Conservation (phyloP, 2,888 invertebrate species). For the Thecophora atra region DNA sequence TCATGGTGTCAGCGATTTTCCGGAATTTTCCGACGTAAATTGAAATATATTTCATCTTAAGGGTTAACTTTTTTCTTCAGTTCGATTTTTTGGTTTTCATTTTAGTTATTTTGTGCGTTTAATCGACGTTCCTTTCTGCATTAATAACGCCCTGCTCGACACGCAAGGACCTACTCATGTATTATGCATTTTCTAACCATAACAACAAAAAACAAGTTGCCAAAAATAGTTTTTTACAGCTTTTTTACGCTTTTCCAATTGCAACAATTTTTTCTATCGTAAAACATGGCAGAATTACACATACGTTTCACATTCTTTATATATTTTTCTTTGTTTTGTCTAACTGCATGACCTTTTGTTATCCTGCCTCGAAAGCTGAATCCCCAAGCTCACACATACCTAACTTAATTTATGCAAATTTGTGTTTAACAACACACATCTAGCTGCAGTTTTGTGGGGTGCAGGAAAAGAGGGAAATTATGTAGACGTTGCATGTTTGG, state of each 20-base stretch:
- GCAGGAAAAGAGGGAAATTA: slow-evolving; percentile 28
- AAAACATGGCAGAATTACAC: slow-evolving; percentile 34
- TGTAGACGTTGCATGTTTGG: slow-evolving; percentile 36
- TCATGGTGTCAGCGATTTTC: not conserved
- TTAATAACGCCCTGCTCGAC: not conserved
- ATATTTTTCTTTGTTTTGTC: slow-evolving; percentile 12
- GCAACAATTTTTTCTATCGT: slow-evolving; percentile 30
- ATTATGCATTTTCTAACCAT: slow-evolving; percentile 19
- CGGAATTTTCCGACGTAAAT: not conserved
- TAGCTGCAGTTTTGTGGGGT: slow-evolving; percentile 41
- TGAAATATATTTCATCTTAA: too few relatives aligned
- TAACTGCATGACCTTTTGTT: slow-evolving; percentile 30
- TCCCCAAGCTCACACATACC: slow-evolving; percentile 11
- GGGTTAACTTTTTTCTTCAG: too few relatives aligned
- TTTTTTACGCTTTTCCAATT: slow-evolving; percentile 11
- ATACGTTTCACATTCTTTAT: not conserved
- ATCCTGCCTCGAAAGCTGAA: slow-evolving; percentile 22
- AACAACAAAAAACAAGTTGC: not conserved
- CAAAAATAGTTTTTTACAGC: not conserved
- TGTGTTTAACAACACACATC: slow-evolving; percentile 47
- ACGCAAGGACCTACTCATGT: not conserved
- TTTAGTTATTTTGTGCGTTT: not conserved
- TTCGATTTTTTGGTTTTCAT: too few relatives aligned
- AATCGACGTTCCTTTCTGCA: not conserved
- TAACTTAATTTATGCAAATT: slow-evolving; percentile 48